Percentiles rank a stretch among this genome's conserved stretches.
These are phyloP conservation scores for Trisateles emortualis DNA, from an alignment of 2,888 invertebrate species.

Conservation along the genomic window DNA sequence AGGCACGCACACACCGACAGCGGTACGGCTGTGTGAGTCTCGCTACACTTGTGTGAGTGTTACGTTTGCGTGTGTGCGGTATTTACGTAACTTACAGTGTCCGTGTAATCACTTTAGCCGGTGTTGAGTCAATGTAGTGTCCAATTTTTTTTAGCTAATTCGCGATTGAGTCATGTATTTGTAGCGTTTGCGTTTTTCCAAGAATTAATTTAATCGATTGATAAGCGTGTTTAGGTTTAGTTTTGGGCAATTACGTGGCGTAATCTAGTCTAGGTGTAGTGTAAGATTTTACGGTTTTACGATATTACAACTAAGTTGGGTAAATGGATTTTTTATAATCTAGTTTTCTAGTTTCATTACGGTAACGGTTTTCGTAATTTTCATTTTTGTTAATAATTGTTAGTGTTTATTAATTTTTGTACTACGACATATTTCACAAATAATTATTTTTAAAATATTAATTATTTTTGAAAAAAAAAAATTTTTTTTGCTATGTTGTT, in stretches of 20 bases:
- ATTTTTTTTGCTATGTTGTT: not conserved
- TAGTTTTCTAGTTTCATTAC: slow-evolving; percentile 25
- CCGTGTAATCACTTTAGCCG: slow-evolving; percentile 76
- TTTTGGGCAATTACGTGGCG: slow-evolving; percentile 60
- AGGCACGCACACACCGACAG: slow-evolving; percentile 64
- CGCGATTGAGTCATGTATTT: slow-evolving; percentile 82
- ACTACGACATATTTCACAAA: too few relatives aligned
- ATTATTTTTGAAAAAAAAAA: not conserved
- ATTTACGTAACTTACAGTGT: slow-evolving; percentile 79
- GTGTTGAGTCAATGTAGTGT: slow-evolving; percentile 81
- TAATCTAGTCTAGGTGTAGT: slow-evolving; percentile 44
- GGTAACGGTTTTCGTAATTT: slow-evolving; percentile 25
- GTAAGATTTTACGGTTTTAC: slow-evolving; percentile 33
- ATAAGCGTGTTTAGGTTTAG: slow-evolving; percentile 55
- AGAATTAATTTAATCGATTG: slow-evolving; percentile 61
- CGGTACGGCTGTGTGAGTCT: slow-evolving; percentile 31
- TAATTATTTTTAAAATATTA: not conserved
- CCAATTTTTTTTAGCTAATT: slow-evolving; percentile 80
- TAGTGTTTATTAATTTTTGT: too few relatives aligned
- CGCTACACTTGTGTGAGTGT: slow-evolving; percentile 56
- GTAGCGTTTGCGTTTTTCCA: slow-evolving; percentile 55
- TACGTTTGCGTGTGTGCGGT: slow-evolving; percentile 63
- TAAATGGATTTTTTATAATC: slow-evolving; percentile 36
- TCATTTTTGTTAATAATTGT: too few relatives aligned
- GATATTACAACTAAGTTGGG: slow-evolving; percentile 33